Conservation (phyloP, 1,140 invertebrate species). For the Globodera rostochiensis region DNA sequence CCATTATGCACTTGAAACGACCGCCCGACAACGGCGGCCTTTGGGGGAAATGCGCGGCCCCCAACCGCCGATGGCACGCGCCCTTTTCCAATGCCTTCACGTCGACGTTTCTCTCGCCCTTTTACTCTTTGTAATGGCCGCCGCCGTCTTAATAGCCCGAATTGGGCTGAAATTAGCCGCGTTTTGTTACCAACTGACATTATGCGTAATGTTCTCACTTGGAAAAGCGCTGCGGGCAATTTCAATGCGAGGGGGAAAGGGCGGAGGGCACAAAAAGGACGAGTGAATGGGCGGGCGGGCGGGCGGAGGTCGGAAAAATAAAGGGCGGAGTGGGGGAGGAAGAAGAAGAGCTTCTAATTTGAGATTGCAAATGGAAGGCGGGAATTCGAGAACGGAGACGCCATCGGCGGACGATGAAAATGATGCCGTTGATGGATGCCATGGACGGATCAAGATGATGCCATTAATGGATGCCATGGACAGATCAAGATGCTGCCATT, state of each 20-base stretch:
- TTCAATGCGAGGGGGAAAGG: neutral
- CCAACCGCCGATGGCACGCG: neutral
- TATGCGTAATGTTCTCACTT: neutral
- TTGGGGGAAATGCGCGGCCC: neutral
- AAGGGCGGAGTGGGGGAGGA: neutral
- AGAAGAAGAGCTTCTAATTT: neutral
- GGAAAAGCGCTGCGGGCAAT: neutral
- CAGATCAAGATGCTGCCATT: too few relatives aligned
- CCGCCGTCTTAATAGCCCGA: neutral
- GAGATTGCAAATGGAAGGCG: too few relatives aligned
- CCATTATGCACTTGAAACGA: neutral
- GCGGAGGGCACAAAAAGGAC: neutral
- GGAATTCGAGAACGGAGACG: neutral
- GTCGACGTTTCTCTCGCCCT: neutral
- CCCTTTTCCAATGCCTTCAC: neutral
- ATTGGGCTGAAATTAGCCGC: neutral
- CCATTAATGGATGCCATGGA: too few relatives aligned
- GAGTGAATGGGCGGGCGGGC: neutral
- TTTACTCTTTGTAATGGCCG: neutral
- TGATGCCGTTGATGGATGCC: too few relatives aligned
- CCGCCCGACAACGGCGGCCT: neutral
- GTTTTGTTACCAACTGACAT: neutral
- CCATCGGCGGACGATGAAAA: too few relatives aligned
- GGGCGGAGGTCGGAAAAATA: neutral
- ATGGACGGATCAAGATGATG: too few relatives aligned